Conservation (phyloP, 2,888 invertebrate genomes). For the Limnephilus marmoratus region DNA sequence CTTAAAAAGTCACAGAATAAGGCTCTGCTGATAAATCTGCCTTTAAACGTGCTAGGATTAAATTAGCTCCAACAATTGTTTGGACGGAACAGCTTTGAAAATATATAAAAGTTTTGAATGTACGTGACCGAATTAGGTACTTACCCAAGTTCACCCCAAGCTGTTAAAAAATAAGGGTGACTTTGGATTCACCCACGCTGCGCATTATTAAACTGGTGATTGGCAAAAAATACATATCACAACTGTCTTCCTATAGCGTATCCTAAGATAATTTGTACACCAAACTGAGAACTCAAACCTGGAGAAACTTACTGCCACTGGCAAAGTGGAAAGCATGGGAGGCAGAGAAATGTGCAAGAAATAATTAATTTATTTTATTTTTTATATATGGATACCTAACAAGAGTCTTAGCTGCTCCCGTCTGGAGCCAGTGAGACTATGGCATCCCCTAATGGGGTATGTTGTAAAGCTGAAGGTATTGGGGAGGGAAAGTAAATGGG, state of each 20-base stretch:
- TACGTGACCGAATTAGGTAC: neutral
- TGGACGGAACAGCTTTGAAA: neutral
- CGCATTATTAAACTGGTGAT: neutral
- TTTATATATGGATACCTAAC: too few relatives aligned
- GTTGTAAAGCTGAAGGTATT: too few relatives aligned
- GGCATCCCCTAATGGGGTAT: too few relatives aligned
- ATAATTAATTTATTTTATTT: too few relatives aligned
- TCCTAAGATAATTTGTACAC: too few relatives aligned
- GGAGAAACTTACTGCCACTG: too few relatives aligned
- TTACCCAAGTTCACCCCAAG: neutral
- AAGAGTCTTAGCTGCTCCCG: too few relatives aligned
- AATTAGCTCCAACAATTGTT: neutral
- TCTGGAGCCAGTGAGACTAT: too few relatives aligned
- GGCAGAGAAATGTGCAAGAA: too few relatives aligned
- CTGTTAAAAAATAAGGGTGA: neutral
- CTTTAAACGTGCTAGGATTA: neutral
- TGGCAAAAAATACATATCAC: neutral
- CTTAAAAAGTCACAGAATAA: neutral
- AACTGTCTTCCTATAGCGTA: neutral
- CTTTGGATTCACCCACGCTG: neutral
- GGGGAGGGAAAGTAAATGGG: too few relatives aligned
- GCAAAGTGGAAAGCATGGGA: too few relatives aligned
- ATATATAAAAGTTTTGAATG: neutral
- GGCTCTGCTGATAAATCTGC: neutral
- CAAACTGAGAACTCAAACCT: too few relatives aligned